phyloP scores from a whole-genome alignment of 1,140 invertebrate genomes.

The Cotesia chilonis region DNA sequence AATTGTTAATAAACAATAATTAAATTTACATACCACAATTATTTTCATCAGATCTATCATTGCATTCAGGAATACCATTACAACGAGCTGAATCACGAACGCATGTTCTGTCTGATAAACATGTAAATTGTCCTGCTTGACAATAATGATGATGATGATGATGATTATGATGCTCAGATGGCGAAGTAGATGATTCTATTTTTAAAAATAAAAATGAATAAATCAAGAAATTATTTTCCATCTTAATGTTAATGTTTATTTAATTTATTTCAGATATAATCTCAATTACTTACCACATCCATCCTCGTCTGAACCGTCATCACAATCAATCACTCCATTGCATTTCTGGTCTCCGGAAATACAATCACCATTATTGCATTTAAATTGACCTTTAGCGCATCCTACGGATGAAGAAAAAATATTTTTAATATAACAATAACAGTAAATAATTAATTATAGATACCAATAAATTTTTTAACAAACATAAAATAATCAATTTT shows the following conservation, averaged over 20 bases:
- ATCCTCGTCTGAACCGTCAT: constrained; percentile 74
- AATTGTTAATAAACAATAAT: neutral
- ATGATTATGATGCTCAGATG: constrained; percentile 39
- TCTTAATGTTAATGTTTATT: neutral
- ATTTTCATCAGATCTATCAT: constrained; percentile 80
- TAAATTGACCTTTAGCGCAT: constrained; percentile 66
- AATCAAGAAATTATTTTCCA: neutral
- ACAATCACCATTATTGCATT: constrained; percentile 70
- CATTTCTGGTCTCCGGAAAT: constrained; percentile 66
- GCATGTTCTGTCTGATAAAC: constrained; percentile 65
- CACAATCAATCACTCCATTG: constrained; percentile 71
- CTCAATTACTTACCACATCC: constrained; percentile 19
- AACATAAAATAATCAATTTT: too few relatives aligned
- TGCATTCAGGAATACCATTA: constrained; percentile 74
- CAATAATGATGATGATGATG: constrained; percentile 54
- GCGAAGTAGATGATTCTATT: constrained; percentile 31
- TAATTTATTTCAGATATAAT: constrained; percentile 2
- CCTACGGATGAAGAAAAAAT: constrained; percentile 47
- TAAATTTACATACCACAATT: constrained; percentile 71
- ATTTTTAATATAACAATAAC: neutral
- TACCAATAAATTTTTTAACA: neutral
- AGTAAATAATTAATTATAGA: constrained; percentile 17
- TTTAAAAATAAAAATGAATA: constrained; percentile 24
- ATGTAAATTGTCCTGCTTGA: constrained; percentile 63
- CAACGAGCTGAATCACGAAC: constrained; percentile 67